Conservation (phyloP, 92 coral and sea anemone species). For the Hydrozoanthus gracilis region DNA sequence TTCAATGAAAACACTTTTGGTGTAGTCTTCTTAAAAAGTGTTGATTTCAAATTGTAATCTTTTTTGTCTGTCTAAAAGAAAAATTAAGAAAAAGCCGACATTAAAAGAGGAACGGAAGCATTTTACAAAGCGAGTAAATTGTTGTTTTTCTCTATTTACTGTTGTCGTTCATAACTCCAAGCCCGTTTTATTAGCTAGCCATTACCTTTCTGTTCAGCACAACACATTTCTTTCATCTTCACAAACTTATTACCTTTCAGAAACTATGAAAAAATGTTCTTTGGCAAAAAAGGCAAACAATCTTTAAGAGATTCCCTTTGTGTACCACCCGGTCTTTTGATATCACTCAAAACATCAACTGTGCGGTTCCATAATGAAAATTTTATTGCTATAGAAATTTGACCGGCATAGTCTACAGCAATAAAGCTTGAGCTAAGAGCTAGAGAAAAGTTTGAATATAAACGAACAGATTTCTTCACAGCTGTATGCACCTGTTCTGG, state of each 20-base stretch:
- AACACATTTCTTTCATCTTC: conserved; percentile 18
- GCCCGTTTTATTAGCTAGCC: conserved; percentile 23
- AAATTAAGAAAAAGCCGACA: not conserved
- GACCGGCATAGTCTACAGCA: not conserved
- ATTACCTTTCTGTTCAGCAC: not conserved
- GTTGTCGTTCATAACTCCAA: conserved; percentile 9
- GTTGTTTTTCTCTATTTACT: conserved; percentile 20
- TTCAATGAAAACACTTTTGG: not conserved
- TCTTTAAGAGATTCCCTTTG: not conserved
- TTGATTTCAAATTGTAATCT: not conserved
- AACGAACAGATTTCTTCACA: not conserved
- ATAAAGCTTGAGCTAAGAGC: not conserved
- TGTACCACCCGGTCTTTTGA: conserved; percentile 11
- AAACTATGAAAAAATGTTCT: conserved; percentile 2
- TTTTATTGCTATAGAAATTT: conserved; percentile 41
- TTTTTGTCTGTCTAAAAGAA: not conserved
- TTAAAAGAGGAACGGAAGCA: conserved; percentile 6
- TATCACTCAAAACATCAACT: conserved; percentile 4
- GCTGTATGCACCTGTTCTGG: conserved; percentile 33
- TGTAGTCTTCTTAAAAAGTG: not conserved
- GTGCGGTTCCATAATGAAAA: conserved; percentile 23
- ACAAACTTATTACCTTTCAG: conserved; percentile 23
- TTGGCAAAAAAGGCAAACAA: conserved; percentile 2
- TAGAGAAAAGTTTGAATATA: conserved; percentile 1
- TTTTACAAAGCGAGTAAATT: not conserved